A percentile compares a stretch with the other conserved stretches of the same genome.
Evolutionary conservation across 2,888 invertebrate genomes (phyloP).

Genomic region (Pemphredon lugubris): DNA sequence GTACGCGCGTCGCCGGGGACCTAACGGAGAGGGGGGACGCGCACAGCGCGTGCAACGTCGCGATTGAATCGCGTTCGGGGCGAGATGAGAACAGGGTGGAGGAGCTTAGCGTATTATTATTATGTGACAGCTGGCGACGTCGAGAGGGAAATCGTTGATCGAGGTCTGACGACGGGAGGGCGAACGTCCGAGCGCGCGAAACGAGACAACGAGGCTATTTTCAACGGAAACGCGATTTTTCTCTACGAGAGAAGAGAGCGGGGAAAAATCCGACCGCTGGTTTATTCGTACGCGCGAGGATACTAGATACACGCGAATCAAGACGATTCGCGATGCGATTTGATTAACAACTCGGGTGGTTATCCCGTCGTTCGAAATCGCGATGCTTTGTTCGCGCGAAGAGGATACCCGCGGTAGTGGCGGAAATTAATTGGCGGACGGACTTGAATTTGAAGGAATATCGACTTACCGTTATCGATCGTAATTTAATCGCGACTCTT

Average conservation of each 20-base stretch:
- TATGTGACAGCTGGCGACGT: too few relatives aligned
- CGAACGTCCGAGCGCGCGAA: neutral
- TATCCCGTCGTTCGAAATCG: conserved; percentile 25
- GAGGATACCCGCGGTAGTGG: conserved; percentile 1
- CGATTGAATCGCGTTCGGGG: conserved; percentile 2
- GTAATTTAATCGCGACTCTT: neutral
- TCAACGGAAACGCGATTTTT: neutral
- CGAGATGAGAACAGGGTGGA: too few relatives aligned
- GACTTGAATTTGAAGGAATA: neutral
- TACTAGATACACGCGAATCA: conserved; percentile 36
- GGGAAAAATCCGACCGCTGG: too few relatives aligned
- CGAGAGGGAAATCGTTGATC: too few relatives aligned
- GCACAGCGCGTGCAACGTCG: too few relatives aligned
- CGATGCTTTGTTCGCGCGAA: conserved; percentile 24
- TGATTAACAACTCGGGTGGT: conserved; percentile 29
- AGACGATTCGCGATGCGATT: conserved; percentile 23
- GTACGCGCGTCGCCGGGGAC: neutral
- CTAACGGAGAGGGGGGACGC: too few relatives aligned
- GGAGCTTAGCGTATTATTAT: too few relatives aligned
- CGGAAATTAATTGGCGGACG: conserved; percentile 6
- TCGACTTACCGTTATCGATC: neutral
- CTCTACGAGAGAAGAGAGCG: neutral
- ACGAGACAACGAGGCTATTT: neutral
- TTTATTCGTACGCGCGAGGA: conserved; percentile 1
- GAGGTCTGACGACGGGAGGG: neutral